Evolutionary conservation across 2,888 invertebrate species (phyloP).

Genomic region (Troides helena): DNA sequence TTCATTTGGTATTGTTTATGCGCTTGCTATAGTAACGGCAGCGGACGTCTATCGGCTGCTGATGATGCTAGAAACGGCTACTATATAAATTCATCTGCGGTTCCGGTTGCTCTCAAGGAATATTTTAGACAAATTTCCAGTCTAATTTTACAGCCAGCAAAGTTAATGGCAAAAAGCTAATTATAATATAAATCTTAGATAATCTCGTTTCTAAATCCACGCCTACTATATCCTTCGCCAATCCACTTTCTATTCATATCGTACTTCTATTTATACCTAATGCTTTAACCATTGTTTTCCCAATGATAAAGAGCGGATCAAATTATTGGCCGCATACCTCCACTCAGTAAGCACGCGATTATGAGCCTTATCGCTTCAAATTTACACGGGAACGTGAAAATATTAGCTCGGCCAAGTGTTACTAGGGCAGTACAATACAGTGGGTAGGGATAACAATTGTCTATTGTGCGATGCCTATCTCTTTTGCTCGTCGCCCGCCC

Average conservation of each 20-base stretch:
- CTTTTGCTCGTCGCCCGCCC: conserved; percentile 61
- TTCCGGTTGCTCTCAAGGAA: too few species aligned
- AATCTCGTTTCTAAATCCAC: conserved; percentile 19
- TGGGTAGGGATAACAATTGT: conserved; percentile 77
- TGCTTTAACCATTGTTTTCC: conserved; percentile 67
- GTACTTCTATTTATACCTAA: conserved; percentile 56
- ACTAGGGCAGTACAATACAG: conserved; percentile 57
- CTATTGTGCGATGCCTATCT: conserved; percentile 76
- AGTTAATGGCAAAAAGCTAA: too few species aligned
- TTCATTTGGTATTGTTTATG: too few species aligned
- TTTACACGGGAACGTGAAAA: conserved; percentile 35
- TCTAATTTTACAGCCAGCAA: too few species aligned
- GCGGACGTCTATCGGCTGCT: too few species aligned
- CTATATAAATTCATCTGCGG: too few species aligned
- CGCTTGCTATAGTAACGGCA: too few species aligned
- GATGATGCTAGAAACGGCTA: too few species aligned
- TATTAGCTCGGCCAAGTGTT: conserved; percentile 45
- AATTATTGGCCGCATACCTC: conserved; percentile 68
- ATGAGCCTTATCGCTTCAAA: conserved; percentile 38
- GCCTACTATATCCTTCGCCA: conserved; percentile 49
- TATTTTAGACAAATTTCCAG: too few species aligned
- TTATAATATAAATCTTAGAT: background rate
- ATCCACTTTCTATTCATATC: conserved; percentile 48
- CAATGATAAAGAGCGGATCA: conserved; percentile 70
- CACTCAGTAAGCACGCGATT: conserved; percentile 39